Conservation (phyloP, 2,113 vertebrate genomes). For the Bos taurus region ARS-UCD2.0 NC_037328.1:147309501-147310000, state of each 20-base stretch:
- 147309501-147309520: background rate
- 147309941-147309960: too few species aligned
- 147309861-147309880: background rate
- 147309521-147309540: background rate
- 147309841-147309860: background rate
- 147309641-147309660: background rate
- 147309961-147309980: too few species aligned
- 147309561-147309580: background rate
- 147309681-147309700: background rate
- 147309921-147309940: too few species aligned
- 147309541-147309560: background rate
- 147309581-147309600: background rate
- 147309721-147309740: background rate
- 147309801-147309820: background rate
- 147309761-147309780: background rate
- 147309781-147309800: background rate
- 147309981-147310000: too few species aligned
- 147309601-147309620: background rate
- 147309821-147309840: background rate
- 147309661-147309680: background rate
- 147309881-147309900: background rate
- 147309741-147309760: background rate
- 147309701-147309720: background rate
- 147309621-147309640: background rate
- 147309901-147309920: background rate